Percentiles rank a stretch among this genome's conserved stretches.
These are phyloP conservation scores for Passer domesticus DNA, from an alignment of 2,113 vertebrate species.

Conservation along the genomic window DNA sequence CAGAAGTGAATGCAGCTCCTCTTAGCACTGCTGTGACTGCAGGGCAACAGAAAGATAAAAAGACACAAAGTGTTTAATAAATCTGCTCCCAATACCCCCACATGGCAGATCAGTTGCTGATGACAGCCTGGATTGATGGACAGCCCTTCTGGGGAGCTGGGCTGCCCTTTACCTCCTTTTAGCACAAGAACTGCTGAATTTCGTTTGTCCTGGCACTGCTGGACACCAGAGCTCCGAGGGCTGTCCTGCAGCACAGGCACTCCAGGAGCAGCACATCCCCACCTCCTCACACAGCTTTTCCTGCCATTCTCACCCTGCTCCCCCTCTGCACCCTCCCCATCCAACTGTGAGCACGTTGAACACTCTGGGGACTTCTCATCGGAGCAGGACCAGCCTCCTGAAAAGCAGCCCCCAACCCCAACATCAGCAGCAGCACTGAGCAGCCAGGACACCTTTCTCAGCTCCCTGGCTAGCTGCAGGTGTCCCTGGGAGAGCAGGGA, in stretches of 20 bases:
- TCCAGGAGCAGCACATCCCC: background rate
- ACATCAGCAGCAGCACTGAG: background rate
- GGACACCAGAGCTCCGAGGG: accelerated
- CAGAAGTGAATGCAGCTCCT: background rate
- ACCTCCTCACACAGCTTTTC: background rate
- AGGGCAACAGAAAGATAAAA: background rate
- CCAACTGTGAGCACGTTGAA: background rate
- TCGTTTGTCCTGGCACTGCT: background rate
- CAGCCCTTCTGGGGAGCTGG: background rate
- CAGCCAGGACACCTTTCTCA: background rate
- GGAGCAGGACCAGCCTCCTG: background rate
- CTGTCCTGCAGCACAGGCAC: background rate
- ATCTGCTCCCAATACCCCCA: background rate
- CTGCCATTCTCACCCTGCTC: background rate
- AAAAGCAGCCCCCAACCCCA: background rate
- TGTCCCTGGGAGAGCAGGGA: background rate
- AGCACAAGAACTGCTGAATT: background rate
- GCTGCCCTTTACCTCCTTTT: background rate
- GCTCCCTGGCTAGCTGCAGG: background rate
- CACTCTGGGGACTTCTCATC: background rate
- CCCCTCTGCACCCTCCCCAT: background rate
- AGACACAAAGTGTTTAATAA: background rate
- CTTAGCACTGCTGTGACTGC: background rate
- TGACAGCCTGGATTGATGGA: background rate
- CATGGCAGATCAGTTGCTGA: background rate